Percentiles rank a stretch among this genome's conserved stretches.
These are phyloP conservation scores for Agrotis exclamationis DNA, from an alignment of 2,888 invertebrate genomes.

Conservation along the genomic window DNA sequence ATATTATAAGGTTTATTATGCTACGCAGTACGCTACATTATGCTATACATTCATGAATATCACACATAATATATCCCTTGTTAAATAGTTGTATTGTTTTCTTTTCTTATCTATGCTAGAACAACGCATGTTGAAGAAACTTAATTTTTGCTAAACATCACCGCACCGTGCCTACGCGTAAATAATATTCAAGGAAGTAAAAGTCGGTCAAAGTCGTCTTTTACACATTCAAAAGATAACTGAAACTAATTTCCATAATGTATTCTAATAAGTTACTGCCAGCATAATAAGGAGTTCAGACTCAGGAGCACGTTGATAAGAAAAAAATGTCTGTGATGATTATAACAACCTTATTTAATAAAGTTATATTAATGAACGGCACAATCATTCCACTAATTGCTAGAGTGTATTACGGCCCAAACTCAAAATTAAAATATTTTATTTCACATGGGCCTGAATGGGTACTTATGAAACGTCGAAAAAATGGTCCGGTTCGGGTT, in stretches of 20 bases:
- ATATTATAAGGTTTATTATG: too few relatives aligned
- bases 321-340: not conserved
- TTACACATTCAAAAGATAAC: not conserved
- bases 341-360: not conserved
- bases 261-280: constrained; percentile 9
- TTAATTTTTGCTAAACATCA: not conserved
- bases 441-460: too few relatives aligned
- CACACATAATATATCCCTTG: not conserved
- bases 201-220: not conserved
- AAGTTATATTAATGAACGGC: too few relatives aligned
- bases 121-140: not conserved
- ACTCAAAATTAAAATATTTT: too few relatives aligned
- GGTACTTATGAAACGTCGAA: too few relatives aligned
- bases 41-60: not conserved
- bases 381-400: too few relatives aligned
- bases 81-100: not conserved
- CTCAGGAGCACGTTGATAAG: not conserved
- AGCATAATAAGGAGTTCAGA: not conserved
- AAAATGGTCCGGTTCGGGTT: too few relatives aligned
- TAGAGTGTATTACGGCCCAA: too few relatives aligned
- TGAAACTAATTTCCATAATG: constrained; percentile 16
- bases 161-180: too few relatives aligned
- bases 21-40: not conserved
- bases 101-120: not conserved
- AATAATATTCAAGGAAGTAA: not conserved